Conservation (phyloP, 2,113 vertebrate species). For the Tyrannus savana region DNA sequence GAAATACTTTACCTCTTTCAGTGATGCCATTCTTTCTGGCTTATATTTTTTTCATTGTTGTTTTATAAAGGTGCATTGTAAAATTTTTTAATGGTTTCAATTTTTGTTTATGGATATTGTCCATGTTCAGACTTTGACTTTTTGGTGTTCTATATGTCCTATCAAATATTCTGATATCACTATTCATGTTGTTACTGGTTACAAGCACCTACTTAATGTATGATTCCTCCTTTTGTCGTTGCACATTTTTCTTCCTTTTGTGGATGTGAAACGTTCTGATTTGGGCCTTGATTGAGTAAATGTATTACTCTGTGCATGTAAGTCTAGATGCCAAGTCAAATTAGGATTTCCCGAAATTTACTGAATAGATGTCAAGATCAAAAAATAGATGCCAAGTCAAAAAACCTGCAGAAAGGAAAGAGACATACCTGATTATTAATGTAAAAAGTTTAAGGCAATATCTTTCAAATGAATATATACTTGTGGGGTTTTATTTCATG, state of each 20-base stretch:
- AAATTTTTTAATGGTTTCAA: background rate
- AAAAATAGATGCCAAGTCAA: background rate
- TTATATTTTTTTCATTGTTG: background rate
- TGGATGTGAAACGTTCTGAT: background rate
- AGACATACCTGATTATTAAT: too few relatives aligned
- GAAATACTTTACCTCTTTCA: background rate
- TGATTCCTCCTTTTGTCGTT: background rate
- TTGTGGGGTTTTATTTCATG: background rate
- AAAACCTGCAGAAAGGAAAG: background rate
- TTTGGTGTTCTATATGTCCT: background rate
- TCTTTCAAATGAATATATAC: background rate
- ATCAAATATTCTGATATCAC: background rate
- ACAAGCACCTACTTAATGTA: background rate
- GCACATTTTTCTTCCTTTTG: background rate
- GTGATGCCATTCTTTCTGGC: background rate
- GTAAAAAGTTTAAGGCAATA: background rate
- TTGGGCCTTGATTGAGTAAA: background rate
- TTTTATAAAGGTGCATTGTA: background rate
- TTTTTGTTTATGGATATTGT: background rate
- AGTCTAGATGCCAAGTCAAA: too few relatives aligned
- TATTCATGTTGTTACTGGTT: background rate
- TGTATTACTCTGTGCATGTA: background rate
- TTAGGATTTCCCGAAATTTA: background rate
- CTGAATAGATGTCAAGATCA: background rate
- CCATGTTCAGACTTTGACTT: background rate